phyloP scores from a whole-genome alignment of 1,140 invertebrate genomes.

The Venustaconcha ellipsiformis region DNA sequence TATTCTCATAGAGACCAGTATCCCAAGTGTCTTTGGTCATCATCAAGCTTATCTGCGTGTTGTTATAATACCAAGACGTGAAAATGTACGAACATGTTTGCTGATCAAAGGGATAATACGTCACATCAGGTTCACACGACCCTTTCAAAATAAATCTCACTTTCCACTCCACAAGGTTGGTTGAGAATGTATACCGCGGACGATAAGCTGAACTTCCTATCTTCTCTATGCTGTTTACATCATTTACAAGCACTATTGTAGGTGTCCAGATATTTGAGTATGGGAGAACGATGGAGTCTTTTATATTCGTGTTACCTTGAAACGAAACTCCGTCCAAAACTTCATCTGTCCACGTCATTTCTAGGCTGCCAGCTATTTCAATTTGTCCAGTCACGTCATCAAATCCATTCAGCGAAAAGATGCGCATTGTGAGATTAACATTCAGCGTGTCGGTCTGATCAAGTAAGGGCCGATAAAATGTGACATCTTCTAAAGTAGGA shows the following conservation, averaged over 20 bases:
- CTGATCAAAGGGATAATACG: slow-evolving; percentile 25
- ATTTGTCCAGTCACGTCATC: slow-evolving; percentile 13
- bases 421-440: slow-evolving; percentile 2
- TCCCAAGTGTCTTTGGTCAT: slow-evolving; percentile 2
- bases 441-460: slow-evolving; percentile 4
- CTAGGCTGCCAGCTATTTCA: slow-evolving; percentile 15
- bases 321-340: background rate
- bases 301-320: background rate
- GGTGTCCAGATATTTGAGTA: slow-evolving; percentile 15
- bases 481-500: no score
- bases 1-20: slow-evolving; percentile 15
- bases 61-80: slow-evolving; percentile 9
- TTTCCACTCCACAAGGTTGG: slow-evolving; percentile 11
- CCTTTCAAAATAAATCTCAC: slow-evolving; percentile 16
- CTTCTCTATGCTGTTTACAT: background rate
- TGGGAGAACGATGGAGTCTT: slow-evolving; percentile 7
- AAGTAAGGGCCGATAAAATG: no score
- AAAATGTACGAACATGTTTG: slow-evolving; percentile 16
- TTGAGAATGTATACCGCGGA: slow-evolving; percentile 15
- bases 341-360: slow-evolving; percentile 17
- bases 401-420: slow-evolving; percentile 19
- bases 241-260: slow-evolving; percentile 11
- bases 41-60: background rate
- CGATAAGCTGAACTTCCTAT: slow-evolving; percentile 1
- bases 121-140: slow-evolving; percentile 18